Percentiles rank a stretch among this genome's conserved stretches.
Conservation (phyloP, 2,113 vertebrate species). For the Pogona vitticeps region DNA sequence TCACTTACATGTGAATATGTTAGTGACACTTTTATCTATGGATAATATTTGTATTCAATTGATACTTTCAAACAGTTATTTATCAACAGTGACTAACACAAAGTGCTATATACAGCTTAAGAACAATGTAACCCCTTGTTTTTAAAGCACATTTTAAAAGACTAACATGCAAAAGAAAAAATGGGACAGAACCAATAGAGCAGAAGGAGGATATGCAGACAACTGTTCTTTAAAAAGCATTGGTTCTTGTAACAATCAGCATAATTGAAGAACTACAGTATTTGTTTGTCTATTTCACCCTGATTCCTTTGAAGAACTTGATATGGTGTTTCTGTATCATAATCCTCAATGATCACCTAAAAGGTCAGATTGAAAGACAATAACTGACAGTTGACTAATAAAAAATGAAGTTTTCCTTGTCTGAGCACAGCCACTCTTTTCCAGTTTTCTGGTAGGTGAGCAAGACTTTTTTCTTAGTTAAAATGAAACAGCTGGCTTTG, state of each 20-base stretch:
- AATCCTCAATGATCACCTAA: too few species aligned
- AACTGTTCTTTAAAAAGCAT: not conserved
- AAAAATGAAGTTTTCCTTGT: not conserved
- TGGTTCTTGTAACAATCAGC: not conserved
- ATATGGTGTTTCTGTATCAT: not conserved
- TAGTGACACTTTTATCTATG: not conserved
- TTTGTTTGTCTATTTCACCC: not conserved
- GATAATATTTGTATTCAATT: too few species aligned
- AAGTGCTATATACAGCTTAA: not conserved
- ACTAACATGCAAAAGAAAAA: not conserved
- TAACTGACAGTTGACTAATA: not conserved
- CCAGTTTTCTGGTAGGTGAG: not conserved
- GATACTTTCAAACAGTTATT: too few species aligned
- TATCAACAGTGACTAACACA: too few species aligned
- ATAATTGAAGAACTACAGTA: not conserved
- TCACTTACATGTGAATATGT: constrained; percentile 19
- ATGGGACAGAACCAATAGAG: not conserved
- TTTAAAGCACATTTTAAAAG: not conserved
- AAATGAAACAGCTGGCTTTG: not conserved
- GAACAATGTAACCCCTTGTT: not conserved
- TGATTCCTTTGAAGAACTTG: not conserved
- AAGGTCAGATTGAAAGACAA: too few species aligned
- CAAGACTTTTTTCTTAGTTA: not conserved
- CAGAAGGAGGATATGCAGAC: not conserved
- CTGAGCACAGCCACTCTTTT: not conserved